Evolutionary conservation across 2,113 vertebrate species (phyloP).

Genomic region (Pteropus alecto): DNA sequence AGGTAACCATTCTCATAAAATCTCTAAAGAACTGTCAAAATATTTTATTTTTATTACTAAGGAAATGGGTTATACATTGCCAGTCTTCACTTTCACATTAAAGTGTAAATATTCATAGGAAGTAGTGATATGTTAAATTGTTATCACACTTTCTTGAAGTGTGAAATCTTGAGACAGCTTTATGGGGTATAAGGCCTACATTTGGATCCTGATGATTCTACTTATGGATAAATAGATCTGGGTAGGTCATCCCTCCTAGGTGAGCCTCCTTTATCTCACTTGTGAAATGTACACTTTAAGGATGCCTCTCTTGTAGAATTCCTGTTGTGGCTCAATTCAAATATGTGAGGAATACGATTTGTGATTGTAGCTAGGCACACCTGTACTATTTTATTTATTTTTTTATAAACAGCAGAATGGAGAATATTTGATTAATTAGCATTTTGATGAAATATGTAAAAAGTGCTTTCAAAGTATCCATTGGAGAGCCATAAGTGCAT

Average conservation of each 20-base stretch:
- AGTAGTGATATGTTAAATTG: slow-evolving; percentile 40
- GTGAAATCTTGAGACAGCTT: slow-evolving; percentile 41
- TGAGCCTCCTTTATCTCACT: not conserved
- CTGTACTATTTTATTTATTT: not conserved
- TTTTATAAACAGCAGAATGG: not conserved
- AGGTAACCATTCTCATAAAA: not conserved
- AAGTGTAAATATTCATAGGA: slow-evolving; percentile 56
- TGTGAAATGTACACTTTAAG: not conserved
- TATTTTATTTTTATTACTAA: slow-evolving; percentile 35
- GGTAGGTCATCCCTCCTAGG: not conserved
- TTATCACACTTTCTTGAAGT: slow-evolving; percentile 20
- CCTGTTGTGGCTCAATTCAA: not conserved
- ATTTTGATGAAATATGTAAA: not conserved
- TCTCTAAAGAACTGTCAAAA: slow-evolving; percentile 10
- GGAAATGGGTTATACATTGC: not conserved
- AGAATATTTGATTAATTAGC: not conserved
- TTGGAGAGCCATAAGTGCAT: not conserved
- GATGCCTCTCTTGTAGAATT: not conserved
- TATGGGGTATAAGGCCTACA: not conserved
- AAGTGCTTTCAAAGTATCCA: not conserved
- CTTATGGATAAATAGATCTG: not conserved
- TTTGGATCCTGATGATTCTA: not conserved
- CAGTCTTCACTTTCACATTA: slow-evolving; percentile 27
- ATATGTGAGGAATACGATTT: not conserved
- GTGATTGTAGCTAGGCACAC: not conserved